These are phyloP conservation scores for Phylloscopus whistleri DNA, from an alignment of 2,113 vertebrate species.

Conservation along the genomic window DNA sequence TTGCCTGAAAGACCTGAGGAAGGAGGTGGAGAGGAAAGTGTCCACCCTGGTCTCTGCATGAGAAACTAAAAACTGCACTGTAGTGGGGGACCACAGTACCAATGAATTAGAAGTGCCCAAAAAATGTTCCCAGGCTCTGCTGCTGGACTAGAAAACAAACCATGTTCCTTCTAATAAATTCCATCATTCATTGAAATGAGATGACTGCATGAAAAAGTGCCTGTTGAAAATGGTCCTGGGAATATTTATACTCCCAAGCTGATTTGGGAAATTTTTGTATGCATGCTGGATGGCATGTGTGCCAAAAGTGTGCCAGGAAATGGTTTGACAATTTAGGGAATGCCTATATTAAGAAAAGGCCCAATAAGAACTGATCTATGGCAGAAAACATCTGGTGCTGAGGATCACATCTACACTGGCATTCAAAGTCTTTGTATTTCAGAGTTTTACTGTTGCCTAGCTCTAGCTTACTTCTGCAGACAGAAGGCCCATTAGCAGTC, in stretches of 20 bases:
- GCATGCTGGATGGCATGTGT: neutral
- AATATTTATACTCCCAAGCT: neutral
- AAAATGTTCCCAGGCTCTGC: slow-evolving; percentile 25
- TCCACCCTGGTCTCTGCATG: neutral
- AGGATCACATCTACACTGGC: neutral
- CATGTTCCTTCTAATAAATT: neutral
- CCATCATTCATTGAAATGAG: neutral
- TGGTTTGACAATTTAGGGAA: neutral
- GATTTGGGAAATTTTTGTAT: neutral
- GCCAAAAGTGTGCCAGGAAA: slow-evolving; percentile 35
- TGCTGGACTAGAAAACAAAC: neutral
- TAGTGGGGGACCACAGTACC: neutral
- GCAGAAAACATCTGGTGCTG: neutral
- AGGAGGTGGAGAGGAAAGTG: neutral
- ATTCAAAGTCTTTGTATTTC: neutral
- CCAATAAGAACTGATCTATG: neutral
- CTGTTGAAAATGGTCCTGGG: slow-evolving; percentile 9
- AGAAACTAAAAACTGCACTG: neutral
- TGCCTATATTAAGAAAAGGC: neutral
- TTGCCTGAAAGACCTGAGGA: neutral
- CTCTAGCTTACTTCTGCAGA: neutral
- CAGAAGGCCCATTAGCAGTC: neutral
- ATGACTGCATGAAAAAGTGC: slow-evolving; percentile 12
- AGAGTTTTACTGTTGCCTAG: neutral
- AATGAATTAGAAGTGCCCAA: neutral